Conservation (phyloP, 2,797 vertebrate genomes). For the Micropoecilia bifurca region DNA sequence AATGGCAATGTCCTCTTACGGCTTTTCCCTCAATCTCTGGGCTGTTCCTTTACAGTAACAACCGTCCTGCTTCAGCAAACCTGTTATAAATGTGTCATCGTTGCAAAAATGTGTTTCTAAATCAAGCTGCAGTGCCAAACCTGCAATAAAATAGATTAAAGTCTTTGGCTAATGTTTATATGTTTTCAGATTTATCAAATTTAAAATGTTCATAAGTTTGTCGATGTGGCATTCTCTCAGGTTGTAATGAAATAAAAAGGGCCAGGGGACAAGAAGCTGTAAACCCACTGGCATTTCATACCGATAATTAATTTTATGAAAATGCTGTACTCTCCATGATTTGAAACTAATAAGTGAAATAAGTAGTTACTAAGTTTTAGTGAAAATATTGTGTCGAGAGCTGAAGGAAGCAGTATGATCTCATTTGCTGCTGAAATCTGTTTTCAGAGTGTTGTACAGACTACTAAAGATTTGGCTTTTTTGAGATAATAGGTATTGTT, state of each 20-base stretch:
- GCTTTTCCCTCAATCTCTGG: constrained; percentile 3
- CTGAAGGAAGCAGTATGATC: not conserved
- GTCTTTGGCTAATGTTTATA: not conserved
- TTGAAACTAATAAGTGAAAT: constrained; percentile 1
- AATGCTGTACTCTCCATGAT: not conserved
- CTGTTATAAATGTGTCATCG: not conserved
- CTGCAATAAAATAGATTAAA: not conserved
- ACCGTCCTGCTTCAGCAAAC: not conserved
- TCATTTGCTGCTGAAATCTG: constrained; percentile 10
- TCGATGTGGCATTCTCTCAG: not conserved
- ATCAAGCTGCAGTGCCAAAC: not conserved
- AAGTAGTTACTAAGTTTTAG: constrained; percentile 10
- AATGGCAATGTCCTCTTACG: constrained; percentile 24
- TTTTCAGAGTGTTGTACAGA: constrained; percentile 13
- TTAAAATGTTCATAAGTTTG: not conserved
- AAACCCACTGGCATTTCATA: not conserved
- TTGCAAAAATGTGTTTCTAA: not conserved
- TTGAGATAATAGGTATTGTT: constrained; percentile 28
- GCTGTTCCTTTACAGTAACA: constrained; percentile 7
- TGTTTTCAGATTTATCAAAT: not conserved
- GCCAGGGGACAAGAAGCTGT: not conserved
- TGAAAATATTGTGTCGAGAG: constrained; percentile 11
- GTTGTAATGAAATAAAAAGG: not conserved
- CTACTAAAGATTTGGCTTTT: constrained; percentile 36
- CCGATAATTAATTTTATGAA: not conserved